phyloP scores from a whole-genome alignment of 2,888 invertebrate genomes.

The Pseudococcus viburni region DNA sequence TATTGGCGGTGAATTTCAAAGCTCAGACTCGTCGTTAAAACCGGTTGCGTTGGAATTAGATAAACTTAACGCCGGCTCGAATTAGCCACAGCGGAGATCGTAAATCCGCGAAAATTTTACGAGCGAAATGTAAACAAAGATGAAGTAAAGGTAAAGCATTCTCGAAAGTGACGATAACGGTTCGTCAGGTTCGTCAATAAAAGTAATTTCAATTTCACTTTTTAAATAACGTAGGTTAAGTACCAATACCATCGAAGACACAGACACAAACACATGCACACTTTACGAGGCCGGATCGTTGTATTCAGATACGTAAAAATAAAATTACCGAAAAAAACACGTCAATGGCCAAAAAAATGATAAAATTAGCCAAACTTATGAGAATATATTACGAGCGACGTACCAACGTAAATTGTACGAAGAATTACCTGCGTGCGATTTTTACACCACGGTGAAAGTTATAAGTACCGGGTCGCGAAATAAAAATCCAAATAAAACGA shows the following conservation, averaged over 20 bases:
- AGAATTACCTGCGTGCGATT: slow-evolving; percentile 9
- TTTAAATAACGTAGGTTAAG: background rate
- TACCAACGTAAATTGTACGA: background rate
- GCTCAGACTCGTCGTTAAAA: background rate
- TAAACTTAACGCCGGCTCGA: background rate
- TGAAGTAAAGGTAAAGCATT: background rate
- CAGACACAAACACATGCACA: background rate
- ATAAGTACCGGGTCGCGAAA: background rate
- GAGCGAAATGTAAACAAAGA: background rate
- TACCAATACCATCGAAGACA: background rate
- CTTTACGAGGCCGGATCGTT: background rate
- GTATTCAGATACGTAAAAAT: background rate
- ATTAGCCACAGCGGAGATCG: background rate
- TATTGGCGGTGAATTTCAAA: background rate
- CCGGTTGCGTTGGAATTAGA: background rate
- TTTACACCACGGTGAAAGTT: background rate
- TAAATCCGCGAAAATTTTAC: background rate
- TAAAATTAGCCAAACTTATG: background rate
- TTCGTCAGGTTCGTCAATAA: background rate
- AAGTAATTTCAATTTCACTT: slow-evolving; percentile 47
- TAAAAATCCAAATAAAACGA: slow-evolving; percentile 2
- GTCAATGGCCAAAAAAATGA: background rate
- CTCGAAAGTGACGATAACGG: slow-evolving; percentile 38
- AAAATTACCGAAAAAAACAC: background rate
- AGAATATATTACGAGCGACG: background rate